phyloP scores from a whole-genome alignment of 2,888 invertebrate genomes.

The Aphodius granarius region DNA sequence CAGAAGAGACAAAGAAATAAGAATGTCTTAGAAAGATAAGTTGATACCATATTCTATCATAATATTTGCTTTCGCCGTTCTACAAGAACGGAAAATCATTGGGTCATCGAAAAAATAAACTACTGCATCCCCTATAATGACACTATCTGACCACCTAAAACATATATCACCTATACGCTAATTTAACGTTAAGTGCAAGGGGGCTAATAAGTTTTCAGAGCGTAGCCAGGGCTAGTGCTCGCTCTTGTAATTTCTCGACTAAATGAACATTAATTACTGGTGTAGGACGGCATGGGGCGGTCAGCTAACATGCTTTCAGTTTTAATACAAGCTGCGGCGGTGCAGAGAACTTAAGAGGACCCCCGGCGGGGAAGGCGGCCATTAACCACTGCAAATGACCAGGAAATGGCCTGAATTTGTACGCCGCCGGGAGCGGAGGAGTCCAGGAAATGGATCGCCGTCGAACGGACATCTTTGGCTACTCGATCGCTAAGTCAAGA shows the following conservation, averaged over 20 bases:
- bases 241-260: neutral
- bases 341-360: constrained; percentile 3
- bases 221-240: neutral
- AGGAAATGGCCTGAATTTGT: constrained; percentile 35
- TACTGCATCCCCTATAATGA: no score
- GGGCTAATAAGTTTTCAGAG: neutral
- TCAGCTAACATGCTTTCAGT: constrained; percentile 7
- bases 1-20: no score
- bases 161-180: neutral
- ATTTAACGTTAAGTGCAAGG: neutral
- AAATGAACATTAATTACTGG: constrained; percentile 3
- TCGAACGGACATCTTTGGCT: constrained; percentile 5
- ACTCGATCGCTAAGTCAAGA: neutral
- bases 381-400: constrained; percentile 37
- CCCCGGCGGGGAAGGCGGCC: constrained; percentile 20
- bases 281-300: neutral
- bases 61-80: no score
- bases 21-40: no score
- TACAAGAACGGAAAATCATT: no score
- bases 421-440: neutral
- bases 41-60: no score
- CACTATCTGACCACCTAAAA: no score
- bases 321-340: constrained; percentile 1
- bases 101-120: no score
- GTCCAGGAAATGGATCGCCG: constrained; percentile 7